These are phyloP conservation scores for Philonicus albiceps DNA, from an alignment of 2,888 invertebrate species.

Conservation along the genomic window DNA sequence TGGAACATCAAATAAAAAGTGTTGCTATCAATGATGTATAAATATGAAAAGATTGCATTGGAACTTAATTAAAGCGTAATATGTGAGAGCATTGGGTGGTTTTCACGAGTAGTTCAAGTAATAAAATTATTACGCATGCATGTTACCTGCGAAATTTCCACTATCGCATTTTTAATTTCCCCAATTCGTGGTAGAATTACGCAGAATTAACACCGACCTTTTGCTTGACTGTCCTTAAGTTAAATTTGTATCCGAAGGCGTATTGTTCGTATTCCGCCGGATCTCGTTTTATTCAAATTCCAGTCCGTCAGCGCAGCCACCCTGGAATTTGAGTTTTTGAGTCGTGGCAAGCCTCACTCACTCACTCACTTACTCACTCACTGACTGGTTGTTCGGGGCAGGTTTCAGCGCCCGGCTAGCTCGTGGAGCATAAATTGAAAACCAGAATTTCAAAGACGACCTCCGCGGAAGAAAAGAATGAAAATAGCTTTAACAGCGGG, in stretches of 20 bases:
- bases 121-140: background rate
- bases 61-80: background rate
- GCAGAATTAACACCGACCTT: background rate
- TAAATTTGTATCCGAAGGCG: background rate
- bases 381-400: background rate
- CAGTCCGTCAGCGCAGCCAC: background rate
- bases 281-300: background rate
- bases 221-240: background rate
- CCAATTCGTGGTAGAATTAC: background rate
- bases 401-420: background rate
- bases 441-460: background rate
- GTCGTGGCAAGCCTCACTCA: background rate
- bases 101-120: background rate
- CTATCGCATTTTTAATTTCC: background rate
- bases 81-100: background rate
- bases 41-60: background rate
- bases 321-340: background rate
- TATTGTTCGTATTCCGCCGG: background rate
- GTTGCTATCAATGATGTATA: no score
- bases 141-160: background rate
- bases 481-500: conserved; percentile 11
- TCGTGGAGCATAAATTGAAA: background rate
- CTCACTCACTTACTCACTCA: background rate
- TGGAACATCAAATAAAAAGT: no score
- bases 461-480: background rate